Conservation (phyloP, 2,888 invertebrate genomes). For the Heliconius sara region DNA sequence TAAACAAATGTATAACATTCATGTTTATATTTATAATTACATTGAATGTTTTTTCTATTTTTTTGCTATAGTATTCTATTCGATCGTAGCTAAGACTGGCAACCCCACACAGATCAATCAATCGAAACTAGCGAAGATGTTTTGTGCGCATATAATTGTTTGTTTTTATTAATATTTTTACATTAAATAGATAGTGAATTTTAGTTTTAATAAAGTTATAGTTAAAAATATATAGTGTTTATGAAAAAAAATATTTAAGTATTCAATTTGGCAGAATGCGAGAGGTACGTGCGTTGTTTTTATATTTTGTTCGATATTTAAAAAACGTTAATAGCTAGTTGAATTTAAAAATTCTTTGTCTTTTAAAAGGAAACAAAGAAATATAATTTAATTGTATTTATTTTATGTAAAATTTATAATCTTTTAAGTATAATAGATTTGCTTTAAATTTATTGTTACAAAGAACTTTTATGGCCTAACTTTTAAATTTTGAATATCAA, state of each 20-base stretch:
- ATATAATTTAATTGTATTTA: neutral
- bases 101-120: constrained; percentile 42
- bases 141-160: constrained; percentile 43
- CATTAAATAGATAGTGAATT: constrained; percentile 28
- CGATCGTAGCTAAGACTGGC: neutral
- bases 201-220: constrained; percentile 5
- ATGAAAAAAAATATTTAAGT: constrained; percentile 14
- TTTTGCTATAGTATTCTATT: neutral
- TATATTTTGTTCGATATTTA: constrained; percentile 33
- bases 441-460: neutral
- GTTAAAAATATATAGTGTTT: neutral
- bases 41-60: neutral
- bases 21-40: neutral
- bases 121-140: constrained; percentile 38
- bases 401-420: neutral
- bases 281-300: constrained; percentile 44
- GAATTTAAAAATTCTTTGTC: constrained; percentile 34
- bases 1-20: neutral
- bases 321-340: constrained; percentile 29
- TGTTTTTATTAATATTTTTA: constrained; percentile 41
- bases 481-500: neutral
- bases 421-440: neutral
- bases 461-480: neutral
- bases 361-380: constrained; percentile 12
- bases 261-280: constrained; percentile 27